Conservation (phyloP, 2,113 vertebrate genomes). For the Lasiurus borealis region DNA sequence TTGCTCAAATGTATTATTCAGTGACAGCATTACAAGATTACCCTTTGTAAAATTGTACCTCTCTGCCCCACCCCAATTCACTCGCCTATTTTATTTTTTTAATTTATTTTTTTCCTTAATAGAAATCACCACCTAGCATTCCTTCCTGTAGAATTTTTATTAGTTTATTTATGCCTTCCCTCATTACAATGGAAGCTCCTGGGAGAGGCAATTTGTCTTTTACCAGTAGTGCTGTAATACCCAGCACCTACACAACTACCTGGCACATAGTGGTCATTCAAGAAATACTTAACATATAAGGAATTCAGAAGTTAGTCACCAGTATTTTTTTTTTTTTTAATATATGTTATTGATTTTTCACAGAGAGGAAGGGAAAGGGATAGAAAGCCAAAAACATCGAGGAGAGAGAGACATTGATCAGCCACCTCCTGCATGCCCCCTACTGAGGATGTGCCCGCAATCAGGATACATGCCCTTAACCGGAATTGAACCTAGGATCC, state of each 20-base stretch:
- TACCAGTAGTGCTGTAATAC: background rate
- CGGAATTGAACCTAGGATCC: too few relatives aligned
- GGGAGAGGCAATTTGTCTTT: background rate
- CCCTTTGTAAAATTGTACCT: background rate
- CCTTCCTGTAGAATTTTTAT: background rate
- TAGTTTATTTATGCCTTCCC: background rate
- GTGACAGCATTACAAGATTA: background rate
- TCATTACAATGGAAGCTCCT: background rate
- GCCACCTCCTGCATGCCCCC: too few relatives aligned
- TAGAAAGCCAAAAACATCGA: too few relatives aligned
- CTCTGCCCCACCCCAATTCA: background rate
- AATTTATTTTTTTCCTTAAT: background rate
- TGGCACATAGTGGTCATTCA: background rate
- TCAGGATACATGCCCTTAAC: too few relatives aligned
- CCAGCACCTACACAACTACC: background rate
- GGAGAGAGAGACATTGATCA: too few relatives aligned
- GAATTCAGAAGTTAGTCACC: background rate
- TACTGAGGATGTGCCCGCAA: too few relatives aligned
- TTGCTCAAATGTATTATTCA: background rate
- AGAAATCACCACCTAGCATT: background rate
- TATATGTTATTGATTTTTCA: too few relatives aligned
- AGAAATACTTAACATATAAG: conserved; percentile 22
- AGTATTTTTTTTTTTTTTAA: background rate
- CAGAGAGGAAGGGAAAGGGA: too few relatives aligned
- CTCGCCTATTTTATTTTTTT: background rate